phyloP scores from a whole-genome alignment of 2,113 vertebrate species.

The Pardalotus punctatus region DNA sequence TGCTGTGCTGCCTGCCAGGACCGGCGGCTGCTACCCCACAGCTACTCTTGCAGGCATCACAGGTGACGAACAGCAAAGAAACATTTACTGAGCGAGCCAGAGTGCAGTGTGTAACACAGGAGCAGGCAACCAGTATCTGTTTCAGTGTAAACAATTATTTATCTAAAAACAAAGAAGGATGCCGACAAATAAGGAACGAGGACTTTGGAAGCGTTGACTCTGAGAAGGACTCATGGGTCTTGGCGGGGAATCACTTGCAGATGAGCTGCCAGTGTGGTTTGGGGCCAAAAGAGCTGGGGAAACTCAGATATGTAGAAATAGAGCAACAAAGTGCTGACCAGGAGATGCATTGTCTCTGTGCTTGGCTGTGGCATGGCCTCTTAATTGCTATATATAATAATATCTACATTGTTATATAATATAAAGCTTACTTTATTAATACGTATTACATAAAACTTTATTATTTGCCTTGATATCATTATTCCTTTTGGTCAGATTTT shows the following conservation, averaged over 20 bases:
- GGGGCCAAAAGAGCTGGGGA: neutral
- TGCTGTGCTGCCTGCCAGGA: neutral
- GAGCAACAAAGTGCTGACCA: neutral
- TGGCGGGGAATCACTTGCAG: neutral
- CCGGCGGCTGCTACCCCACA: neutral
- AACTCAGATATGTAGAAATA: neutral
- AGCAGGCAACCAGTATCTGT: neutral
- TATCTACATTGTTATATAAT: neutral
- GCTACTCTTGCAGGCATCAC: neutral
- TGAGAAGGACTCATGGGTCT: neutral
- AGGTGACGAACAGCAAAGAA: conserved; percentile 39
- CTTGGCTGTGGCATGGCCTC: fast-evolving
- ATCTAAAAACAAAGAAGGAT: neutral
- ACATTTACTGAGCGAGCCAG: neutral
- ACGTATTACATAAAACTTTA: neutral
- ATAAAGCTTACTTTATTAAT: neutral
- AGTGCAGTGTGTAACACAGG: neutral
- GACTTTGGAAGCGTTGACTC: neutral
- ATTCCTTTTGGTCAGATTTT: neutral
- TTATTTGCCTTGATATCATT: neutral
- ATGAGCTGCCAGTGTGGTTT: neutral
- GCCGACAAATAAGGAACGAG: neutral
- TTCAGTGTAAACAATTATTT: neutral
- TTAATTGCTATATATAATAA: neutral
- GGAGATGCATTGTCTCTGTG: neutral